phyloP scores from a whole-genome alignment of 2,113 vertebrate species.

The Protomyctophum bolini region DNA sequence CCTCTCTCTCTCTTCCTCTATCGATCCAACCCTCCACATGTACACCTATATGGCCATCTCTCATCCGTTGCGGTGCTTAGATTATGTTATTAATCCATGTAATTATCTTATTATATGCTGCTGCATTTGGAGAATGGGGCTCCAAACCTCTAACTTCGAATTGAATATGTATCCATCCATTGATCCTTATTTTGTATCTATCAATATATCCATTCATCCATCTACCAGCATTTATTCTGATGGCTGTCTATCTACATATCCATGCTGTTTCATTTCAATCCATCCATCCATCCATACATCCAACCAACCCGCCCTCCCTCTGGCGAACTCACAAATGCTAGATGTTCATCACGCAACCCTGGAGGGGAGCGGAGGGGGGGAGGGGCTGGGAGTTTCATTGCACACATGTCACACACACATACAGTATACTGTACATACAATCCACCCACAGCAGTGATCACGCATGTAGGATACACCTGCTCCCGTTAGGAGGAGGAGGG shows the following conservation, averaged over 20 bases:
- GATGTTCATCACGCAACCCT: slow-evolving; percentile 27
- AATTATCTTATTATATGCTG: slow-evolving; percentile 33
- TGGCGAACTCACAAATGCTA: not conserved
- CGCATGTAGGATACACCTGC: not conserved
- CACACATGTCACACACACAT: no score
- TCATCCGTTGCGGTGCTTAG: slow-evolving; percentile 12
- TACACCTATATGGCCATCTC: not conserved
- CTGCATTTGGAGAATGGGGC: slow-evolving; percentile 6
- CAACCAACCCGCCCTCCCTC: not conserved
- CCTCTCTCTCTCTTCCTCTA: not conserved
- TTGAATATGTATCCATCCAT: not conserved
- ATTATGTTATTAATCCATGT: slow-evolving; percentile 15
- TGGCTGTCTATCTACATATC: no score
- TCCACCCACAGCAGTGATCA: no score
- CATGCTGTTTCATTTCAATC: not conserved
- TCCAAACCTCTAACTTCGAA: not conserved
- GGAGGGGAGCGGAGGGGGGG: not conserved
- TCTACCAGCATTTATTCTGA: not conserved
- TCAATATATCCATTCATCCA: not conserved
- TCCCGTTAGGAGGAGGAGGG: not conserved
- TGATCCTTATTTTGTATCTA: not conserved
- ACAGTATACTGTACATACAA: no score
- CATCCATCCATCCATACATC: slow-evolving; percentile 11
- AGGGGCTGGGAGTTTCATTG: no score
- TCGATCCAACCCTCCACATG: not conserved